Evolutionary conservation across 2,888 invertebrate genomes (phyloP).

Genomic region (Saturnia japonica): DNA sequence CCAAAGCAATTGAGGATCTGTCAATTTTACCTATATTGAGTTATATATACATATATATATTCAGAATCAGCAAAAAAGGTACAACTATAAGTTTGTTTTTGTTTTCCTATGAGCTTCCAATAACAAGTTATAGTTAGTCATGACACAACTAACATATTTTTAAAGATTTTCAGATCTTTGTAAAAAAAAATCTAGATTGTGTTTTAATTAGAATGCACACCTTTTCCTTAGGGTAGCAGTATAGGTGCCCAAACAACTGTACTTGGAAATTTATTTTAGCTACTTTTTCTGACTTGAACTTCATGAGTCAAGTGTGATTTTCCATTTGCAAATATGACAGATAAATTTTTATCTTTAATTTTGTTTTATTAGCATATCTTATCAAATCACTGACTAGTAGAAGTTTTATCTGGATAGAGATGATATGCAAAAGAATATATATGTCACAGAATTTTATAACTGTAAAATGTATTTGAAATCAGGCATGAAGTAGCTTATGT

Average conservation of each 20-base stretch:
- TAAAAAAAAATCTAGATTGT: too few species aligned
- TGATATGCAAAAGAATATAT: not conserved
- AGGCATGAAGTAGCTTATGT: not conserved
- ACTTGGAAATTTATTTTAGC: not conserved
- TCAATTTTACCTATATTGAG: too few species aligned
- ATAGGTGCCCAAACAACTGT: not conserved
- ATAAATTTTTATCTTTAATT: not conserved
- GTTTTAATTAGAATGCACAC: too few species aligned
- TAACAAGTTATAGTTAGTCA: too few species aligned
- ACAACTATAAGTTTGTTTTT: too few species aligned
- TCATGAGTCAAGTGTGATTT: not conserved
- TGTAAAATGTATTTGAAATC: not conserved
- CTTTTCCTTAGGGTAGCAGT: too few species aligned
- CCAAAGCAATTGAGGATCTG: too few species aligned
- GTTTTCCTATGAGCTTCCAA: too few species aligned
- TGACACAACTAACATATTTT: too few species aligned
- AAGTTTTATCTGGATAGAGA: not conserved
- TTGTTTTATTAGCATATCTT: constrained; percentile 7
- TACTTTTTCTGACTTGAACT: not conserved
- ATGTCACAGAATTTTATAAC: not conserved
- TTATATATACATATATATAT: too few species aligned
- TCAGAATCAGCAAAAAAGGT: too few species aligned
- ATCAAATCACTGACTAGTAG: constrained; percentile 1
- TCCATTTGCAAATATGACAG: not conserved
- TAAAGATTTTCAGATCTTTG: too few species aligned